A percentile compares a stretch with the other conserved stretches of the same genome.
Conservation (phyloP, 2,113 vertebrate genomes). For the Gasterosteus nipponicus region DNA sequence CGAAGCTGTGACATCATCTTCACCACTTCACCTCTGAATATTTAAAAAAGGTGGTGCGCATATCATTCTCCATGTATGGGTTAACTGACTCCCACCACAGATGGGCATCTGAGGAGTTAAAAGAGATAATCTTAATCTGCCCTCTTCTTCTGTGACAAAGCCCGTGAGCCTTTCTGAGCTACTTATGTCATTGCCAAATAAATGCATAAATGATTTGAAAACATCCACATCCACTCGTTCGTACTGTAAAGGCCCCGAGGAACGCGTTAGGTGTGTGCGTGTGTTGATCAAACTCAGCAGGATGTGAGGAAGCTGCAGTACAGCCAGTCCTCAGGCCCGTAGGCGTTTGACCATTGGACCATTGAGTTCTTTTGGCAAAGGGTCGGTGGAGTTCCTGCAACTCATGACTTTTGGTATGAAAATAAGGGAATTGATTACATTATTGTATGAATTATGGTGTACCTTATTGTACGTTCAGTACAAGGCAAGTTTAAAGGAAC, state of each 20-base stretch:
- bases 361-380: constrained; percentile 1
- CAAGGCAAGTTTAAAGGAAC: not conserved
- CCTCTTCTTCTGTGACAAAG: not conserved
- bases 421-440: not conserved
- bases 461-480: not conserved
- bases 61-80: constrained; percentile 43
- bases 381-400: constrained; percentile 3
- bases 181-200: not conserved
- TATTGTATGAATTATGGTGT: not conserved
- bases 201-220: not conserved
- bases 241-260: not conserved
- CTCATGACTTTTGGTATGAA: not conserved
- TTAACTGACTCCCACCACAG: constrained; percentile 54
- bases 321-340: not conserved
- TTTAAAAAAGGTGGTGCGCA: constrained; percentile 65
- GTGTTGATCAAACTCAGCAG: constrained; percentile 37
- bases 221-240: not conserved
- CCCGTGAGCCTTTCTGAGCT: not conserved
- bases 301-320: constrained; percentile 14
- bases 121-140: constrained; percentile 36
- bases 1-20: constrained; percentile 32
- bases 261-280: not conserved
- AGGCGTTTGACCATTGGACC: not conserved
- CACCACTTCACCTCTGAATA: constrained; percentile 59
- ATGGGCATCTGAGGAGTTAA: constrained; percentile 46